Evolutionary conservation across 2,797 vertebrate species (phyloP).

Genomic region (Malacoctenus gilli): DNA sequence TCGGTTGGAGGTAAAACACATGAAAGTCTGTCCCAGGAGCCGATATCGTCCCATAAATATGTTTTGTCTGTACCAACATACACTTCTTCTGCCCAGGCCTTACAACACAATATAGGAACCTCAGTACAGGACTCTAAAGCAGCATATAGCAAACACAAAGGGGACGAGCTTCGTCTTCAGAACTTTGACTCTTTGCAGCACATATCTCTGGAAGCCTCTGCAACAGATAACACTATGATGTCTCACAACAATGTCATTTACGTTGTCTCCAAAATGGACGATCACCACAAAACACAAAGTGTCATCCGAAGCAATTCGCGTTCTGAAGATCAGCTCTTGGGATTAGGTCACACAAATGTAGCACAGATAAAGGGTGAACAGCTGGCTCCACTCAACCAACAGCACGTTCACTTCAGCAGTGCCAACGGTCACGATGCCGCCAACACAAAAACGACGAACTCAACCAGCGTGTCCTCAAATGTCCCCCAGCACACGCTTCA

Average conservation of each 20-base stretch:
- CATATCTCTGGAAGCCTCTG: slow-evolving; percentile 82
- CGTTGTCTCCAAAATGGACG: slow-evolving; percentile 91
- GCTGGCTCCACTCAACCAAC: slow-evolving; percentile 82
- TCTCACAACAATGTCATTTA: slow-evolving; percentile 88
- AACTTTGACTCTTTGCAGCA: slow-evolving; percentile 90
- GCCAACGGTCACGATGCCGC: slow-evolving; percentile 75
- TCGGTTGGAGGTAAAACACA: slow-evolving; percentile 85
- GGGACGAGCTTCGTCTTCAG: slow-evolving; percentile 89
- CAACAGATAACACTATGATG: slow-evolving; percentile 78
- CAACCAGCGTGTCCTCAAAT: slow-evolving; percentile 84
- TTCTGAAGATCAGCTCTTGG: slow-evolving; percentile 89
- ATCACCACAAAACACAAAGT: slow-evolving; percentile 91
- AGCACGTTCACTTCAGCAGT: slow-evolving; percentile 85
- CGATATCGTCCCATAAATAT: slow-evolving; percentile 85
- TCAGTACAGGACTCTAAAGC: slow-evolving; percentile 85
- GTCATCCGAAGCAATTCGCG: slow-evolving; percentile 94
- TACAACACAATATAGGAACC: slow-evolving; percentile 85
- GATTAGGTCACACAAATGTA: slow-evolving; percentile 81
- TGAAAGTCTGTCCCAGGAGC: slow-evolving; percentile 85
- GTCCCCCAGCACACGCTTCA: slow-evolving; percentile 84
- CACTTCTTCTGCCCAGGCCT: slow-evolving; percentile 83
- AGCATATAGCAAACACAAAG: slow-evolving; percentile 87
- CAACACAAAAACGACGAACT: slow-evolving; percentile 83
- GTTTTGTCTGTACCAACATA: slow-evolving; percentile 85
- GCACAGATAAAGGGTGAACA: slow-evolving; percentile 87